Evolutionary conservation across 1,140 invertebrate species (phyloP).

Genomic region (Hycleus phaleratus): DNA sequence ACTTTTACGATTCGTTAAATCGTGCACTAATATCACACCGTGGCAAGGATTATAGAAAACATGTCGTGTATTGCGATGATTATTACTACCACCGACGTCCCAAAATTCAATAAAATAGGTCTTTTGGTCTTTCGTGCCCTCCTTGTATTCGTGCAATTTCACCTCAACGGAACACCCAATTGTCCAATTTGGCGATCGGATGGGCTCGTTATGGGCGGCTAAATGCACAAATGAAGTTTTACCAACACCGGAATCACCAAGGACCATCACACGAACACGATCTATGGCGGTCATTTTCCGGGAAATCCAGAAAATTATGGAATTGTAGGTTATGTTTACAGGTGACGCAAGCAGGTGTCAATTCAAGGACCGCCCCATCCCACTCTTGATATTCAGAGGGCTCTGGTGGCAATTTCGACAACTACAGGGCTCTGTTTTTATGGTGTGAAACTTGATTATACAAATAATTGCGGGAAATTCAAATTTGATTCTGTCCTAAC

Average conservation of each 20-base stretch:
- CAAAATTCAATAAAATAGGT: constrained; percentile 93
- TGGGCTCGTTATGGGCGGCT: constrained; percentile 79
- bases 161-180: constrained; percentile 94
- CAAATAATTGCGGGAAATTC: too few relatives aligned
- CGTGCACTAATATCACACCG: constrained; percentile 83
- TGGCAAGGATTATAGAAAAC: constrained; percentile 91
- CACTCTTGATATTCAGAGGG: too few relatives aligned
- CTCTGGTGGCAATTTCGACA: too few relatives aligned
- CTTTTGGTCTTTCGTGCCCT: constrained; percentile 84
- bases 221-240: constrained; percentile 91
- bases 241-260: constrained; percentile 94
- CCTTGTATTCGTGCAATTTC: constrained; percentile 91
- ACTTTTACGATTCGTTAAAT: constrained; percentile 92
- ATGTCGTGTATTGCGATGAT: constrained; percentile 81
- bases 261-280: constrained; percentile 83
- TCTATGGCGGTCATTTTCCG: constrained; percentile 63
- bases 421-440: too few relatives aligned
- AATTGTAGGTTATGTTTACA: too few relatives aligned
- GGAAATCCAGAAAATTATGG: too few relatives aligned
- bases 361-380: too few relatives aligned
- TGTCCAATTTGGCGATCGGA: constrained; percentile 83
- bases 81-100: constrained; percentile 91
- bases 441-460: too few relatives aligned
- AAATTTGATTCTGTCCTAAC: too few relatives aligned
- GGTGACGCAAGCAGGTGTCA: too few relatives aligned